phyloP scores from a whole-genome alignment of 2,888 invertebrate genomes.

The Alviniconcha strummeri region DNA sequence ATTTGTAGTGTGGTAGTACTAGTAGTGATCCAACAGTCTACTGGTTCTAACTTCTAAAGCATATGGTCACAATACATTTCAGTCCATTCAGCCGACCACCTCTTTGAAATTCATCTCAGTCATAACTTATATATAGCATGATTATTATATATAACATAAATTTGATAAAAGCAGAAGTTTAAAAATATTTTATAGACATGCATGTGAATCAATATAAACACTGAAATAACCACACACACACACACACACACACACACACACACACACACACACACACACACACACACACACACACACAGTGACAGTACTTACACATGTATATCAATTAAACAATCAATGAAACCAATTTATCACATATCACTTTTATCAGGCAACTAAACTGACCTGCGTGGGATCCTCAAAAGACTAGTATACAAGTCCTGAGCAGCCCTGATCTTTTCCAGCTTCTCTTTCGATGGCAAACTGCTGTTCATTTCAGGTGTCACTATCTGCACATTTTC shows the following conservation, averaged over 20 bases:
- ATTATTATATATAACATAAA: not conserved
- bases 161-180: not conserved
- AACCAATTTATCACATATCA: no score
- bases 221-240: slow-evolving; percentile 2
- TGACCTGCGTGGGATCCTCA: slow-evolving; percentile 87
- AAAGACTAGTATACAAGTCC: slow-evolving; percentile 75
- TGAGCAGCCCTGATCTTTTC: slow-evolving; percentile 62
- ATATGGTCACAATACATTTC: no score
- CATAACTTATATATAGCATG: not conserved
- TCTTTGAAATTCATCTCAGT: not conserved
- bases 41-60: no score
- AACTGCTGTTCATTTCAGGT: slow-evolving; percentile 75
- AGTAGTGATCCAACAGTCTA: no score
- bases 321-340: no score
- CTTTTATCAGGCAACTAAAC: not conserved
- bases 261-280: slow-evolving; percentile 23
- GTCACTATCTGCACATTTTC: slow-evolving; percentile 87
- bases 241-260: slow-evolving; percentile 21
- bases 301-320: no score
- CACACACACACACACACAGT: slow-evolving; percentile 16
- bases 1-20: no score
- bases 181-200: not conserved
- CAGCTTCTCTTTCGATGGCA: slow-evolving; percentile 79
- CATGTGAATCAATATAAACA: not conserved
- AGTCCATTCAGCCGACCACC: not conserved